Base-by-base conservation (phyloP, 2,888 invertebrate species). In the Parasteatoda lunata region DNA sequence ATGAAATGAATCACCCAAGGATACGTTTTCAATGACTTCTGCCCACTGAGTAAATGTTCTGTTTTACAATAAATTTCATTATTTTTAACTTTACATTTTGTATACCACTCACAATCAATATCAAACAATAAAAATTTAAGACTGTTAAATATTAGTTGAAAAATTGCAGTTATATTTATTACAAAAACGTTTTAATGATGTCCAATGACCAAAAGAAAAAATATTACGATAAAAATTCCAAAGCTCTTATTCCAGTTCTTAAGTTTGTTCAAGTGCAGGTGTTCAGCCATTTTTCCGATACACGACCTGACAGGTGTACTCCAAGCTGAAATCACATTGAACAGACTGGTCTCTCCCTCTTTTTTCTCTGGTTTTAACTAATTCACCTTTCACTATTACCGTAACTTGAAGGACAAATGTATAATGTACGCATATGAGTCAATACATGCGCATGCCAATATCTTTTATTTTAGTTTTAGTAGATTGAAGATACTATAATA, bases 231-330 rank as follows among this genome's bases (percentile, higher is more conserved):
- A 54, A n/a, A 69, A 52, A 75, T 75, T 75, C 68, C 72, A 52
- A 6, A 80, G 73, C 65, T 49, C 66, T 80, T 79, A 30, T 59
- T 79, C 72, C 30, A 30, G 49, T 52, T n/a, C 30, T 45, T 11
- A 47, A 75, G 75, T 81, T 81, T 81, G 48, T 30, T 11, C 15
- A 47, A 59, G 15, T 54, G 66, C 82, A 82, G 82, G 76, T 82
- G 82, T n/a, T 59, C 59, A 13, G 9, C 59, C n/a, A 13, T 82
- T 77, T 76, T 64, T 68, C 76, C 64, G 68, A 64, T 82, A 77
- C 82, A 15, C 54, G 13, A 59, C 64, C 15, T 68, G 66, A 68
- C 81, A 81, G 75, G 68, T 81, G 75, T 65, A 47, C 49, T 75
- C 66, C 51, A 81, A 81, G 66, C 81, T 81, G 80, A 68, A 68